Evolutionary conservation across 2,113 vertebrate genomes (phyloP).

Genomic region (Motacilla tschutschensis): DNA sequence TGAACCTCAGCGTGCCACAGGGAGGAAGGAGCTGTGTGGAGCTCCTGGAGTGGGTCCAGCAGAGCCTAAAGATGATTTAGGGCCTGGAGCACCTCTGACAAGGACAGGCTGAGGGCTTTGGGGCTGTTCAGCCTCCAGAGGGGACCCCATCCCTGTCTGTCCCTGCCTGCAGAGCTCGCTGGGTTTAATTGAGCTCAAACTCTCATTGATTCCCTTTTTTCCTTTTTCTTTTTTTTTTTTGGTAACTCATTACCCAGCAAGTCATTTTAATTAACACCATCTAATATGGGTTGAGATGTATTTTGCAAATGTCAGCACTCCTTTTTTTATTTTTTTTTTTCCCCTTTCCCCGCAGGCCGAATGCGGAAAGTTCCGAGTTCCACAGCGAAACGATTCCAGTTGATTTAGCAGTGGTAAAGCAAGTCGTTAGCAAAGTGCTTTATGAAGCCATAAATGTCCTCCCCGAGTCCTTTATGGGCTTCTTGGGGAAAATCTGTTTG

Average conservation of each 20-base stretch:
- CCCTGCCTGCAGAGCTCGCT: neutral
- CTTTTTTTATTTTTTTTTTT: neutral
- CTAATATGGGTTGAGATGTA: neutral
- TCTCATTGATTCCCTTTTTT: neutral
- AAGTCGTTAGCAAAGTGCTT: conserved; percentile 44
- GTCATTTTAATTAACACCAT: conserved; percentile 60
- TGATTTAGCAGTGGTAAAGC: conserved; percentile 17
- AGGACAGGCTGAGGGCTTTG: neutral
- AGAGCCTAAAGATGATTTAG: neutral
- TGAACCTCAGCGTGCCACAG: accelerated
- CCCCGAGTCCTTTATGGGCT: neutral
- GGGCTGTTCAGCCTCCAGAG: neutral
- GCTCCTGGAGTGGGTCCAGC: neutral
- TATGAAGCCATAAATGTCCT: conserved; percentile 27
- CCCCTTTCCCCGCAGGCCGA: neutral
- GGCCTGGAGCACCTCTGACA: neutral
- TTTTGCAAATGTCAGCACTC: conserved; percentile 55
- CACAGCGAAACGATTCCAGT: neutral
- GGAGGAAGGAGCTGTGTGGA: neutral
- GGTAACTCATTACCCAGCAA: conserved; percentile 13
- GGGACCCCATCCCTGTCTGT: neutral
- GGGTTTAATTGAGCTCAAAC: neutral
- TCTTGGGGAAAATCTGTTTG: neutral
- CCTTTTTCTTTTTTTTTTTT: neutral
- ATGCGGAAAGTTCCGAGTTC: neutral